phyloP scores from a whole-genome alignment of 2,797 vertebrate genomes.

The Synaphobranchus kaupii region DNA sequence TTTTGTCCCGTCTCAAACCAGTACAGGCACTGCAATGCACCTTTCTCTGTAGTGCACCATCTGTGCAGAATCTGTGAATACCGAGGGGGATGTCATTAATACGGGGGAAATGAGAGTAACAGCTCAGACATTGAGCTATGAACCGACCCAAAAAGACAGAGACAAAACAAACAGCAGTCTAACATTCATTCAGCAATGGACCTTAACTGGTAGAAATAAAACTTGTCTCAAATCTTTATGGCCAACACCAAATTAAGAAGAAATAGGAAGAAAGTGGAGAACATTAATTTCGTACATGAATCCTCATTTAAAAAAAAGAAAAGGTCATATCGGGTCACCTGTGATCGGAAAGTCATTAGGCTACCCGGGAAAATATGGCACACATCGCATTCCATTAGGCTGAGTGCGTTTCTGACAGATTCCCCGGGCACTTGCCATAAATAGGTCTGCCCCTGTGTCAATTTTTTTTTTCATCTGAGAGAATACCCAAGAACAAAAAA shows the following conservation, averaged over 20 bases:
- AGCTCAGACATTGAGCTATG: not conserved
- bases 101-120: constrained; percentile 1
- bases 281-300: not conserved
- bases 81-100: not conserved
- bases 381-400: not conserved
- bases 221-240: not conserved
- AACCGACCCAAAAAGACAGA: not conserved
- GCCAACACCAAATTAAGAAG: not conserved
- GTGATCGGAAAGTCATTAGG: not conserved
- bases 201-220: not conserved
- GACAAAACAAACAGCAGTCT: not conserved
- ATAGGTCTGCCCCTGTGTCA: not conserved
- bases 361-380: not conserved
- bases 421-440: not conserved
- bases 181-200: not conserved
- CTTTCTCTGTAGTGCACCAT: constrained; percentile 21
- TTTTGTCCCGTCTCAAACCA: not conserved
- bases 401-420: not conserved
- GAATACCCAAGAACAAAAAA: constrained; percentile 4
- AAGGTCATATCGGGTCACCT: not conserved
- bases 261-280: not conserved
- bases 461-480: not conserved
- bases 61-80: not conserved
- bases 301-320: not conserved
- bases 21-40: constrained; percentile 27